phyloP scores from a whole-genome alignment of 1,140 invertebrate genomes.

The Neodiprion virginianus region DNA sequence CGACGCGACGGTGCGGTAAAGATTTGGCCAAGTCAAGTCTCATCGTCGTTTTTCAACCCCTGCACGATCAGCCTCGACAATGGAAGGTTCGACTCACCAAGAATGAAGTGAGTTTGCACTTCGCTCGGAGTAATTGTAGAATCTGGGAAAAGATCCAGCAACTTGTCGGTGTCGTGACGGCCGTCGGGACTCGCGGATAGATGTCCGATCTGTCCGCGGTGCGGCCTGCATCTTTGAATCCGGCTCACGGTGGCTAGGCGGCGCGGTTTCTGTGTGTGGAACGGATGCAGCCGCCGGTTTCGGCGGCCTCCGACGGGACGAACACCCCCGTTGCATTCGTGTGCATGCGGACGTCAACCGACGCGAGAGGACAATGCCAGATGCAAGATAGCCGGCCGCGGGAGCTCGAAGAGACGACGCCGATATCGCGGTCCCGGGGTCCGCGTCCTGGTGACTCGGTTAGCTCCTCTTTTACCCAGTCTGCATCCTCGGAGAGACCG shows the following conservation, averaged over 20 bases:
- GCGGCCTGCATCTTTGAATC: conserved; percentile 41
- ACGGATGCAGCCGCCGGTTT: conserved; percentile 14
- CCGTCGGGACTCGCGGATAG: conserved; percentile 33
- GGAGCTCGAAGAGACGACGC: not conserved
- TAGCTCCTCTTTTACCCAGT: not conserved
- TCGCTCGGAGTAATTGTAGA: conserved; percentile 57
- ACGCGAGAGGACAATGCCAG: conserved; percentile 56
- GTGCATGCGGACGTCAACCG: conserved; percentile 43
- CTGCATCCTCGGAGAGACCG: too few species aligned
- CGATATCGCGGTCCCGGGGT: not conserved
- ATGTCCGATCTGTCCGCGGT: conserved; percentile 34
- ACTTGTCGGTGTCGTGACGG: conserved; percentile 54
- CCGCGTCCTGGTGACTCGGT: not conserved
- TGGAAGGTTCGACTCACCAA: not conserved
- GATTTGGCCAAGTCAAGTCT: too few species aligned
- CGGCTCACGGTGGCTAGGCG: conserved; percentile 8
- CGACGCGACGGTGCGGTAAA: too few species aligned
- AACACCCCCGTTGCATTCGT: not conserved
- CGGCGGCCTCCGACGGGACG: conserved; percentile 21
- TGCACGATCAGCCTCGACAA: not conserved
- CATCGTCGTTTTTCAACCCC: not conserved
- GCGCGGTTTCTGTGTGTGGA: not conserved
- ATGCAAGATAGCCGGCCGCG: conserved; percentile 51
- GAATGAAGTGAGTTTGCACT: conserved; percentile 53
- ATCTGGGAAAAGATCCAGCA: conserved; percentile 48